These are phyloP conservation scores for Gorsachius goisagi DNA, from an alignment of 2,113 vertebrate species.

Conservation along the genomic window DNA sequence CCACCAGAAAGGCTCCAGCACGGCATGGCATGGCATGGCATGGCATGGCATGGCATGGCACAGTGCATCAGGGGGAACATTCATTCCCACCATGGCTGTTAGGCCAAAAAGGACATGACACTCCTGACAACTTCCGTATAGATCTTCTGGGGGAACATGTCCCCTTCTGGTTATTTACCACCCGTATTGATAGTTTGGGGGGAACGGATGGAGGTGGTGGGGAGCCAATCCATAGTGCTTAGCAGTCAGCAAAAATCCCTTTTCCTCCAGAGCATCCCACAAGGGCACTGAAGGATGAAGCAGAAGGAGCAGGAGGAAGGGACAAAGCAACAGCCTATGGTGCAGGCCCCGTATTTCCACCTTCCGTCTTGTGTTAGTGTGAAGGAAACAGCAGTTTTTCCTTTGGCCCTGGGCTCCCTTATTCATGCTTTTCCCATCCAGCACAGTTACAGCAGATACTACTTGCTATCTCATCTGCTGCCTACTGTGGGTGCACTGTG, in stretches of 20 bases:
- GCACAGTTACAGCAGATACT: not conserved
- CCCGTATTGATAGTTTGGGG: not conserved
- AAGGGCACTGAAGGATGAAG: not conserved
- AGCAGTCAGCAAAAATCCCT: not conserved
- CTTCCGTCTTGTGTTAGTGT: not conserved
- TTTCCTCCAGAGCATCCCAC: not conserved
- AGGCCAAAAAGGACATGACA: not conserved
- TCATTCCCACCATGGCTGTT: accelerated
- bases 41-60: too few relatives aligned
- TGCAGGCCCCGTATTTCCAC: not conserved
- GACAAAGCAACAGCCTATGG: not conserved
- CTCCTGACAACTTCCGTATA: not conserved
- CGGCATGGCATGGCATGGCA: not conserved
- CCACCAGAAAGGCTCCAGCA: not conserved
- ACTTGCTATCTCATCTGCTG: not conserved
- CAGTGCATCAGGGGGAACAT: not conserved
- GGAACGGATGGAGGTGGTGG: not conserved
- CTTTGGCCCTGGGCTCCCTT: not conserved
- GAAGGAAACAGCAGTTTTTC: not conserved
- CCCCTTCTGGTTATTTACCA: not conserved
- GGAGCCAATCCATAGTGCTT: not conserved
- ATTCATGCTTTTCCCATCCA: not conserved
- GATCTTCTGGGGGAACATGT: not conserved
- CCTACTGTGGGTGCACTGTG: not conserved
- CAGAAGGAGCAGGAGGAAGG: not conserved